Evolutionary conservation across 2,888 invertebrate species (phyloP).

Genomic region (Pyrgus malvae): DNA sequence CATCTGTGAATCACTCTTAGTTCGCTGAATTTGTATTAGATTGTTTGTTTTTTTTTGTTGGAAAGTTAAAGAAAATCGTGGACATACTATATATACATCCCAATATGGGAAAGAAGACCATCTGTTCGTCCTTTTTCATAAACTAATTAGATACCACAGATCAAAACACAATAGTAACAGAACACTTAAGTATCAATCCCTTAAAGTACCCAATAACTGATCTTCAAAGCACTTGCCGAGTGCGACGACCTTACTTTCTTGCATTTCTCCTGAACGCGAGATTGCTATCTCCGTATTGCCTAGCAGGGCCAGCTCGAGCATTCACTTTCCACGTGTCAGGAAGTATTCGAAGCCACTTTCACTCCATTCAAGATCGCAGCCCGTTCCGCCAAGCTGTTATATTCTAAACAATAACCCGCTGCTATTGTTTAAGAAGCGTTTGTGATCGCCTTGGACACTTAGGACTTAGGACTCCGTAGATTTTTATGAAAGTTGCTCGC

Average conservation of each 20-base stretch:
- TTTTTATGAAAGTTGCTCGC: neutral
- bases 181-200: no score
- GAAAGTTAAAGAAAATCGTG: no score
- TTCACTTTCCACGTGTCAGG: constrained; percentile 75
- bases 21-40: no score
- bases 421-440: constrained; percentile 45
- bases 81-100: no score
- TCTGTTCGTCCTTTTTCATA: no score
- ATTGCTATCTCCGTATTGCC: constrained; percentile 51
- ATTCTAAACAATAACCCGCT: constrained; percentile 50
- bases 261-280: constrained; percentile 49
- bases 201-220: constrained; percentile 21
- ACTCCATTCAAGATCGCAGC: constrained; percentile 75
- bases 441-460: constrained; percentile 27
- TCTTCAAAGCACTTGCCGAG: constrained; percentile 16
- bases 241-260: constrained; percentile 46
- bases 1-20: no score
- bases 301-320: constrained; percentile 46
- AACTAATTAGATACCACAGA: no score
- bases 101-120: no score
- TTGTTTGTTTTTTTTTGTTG: no score
- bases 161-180: no score
- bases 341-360: constrained; percentile 73
- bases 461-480: neutral
- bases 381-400: constrained; percentile 58